Evolutionary conservation across 2,113 vertebrate species (phyloP), one percentile per base, ranked within the genome.

Genomic region (Heterocephalus glaber): DNA sequence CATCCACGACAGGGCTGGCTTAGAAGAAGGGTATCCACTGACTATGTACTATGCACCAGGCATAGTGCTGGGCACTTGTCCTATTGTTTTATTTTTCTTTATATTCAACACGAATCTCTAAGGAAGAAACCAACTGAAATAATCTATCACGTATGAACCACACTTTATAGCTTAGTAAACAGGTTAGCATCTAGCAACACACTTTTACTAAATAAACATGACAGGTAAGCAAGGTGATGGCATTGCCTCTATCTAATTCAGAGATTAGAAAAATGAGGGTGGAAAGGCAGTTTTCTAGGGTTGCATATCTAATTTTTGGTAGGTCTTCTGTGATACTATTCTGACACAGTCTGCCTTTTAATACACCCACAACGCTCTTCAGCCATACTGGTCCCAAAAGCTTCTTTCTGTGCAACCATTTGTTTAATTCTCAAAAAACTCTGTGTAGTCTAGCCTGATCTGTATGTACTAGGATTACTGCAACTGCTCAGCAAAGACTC

Each of bases 71-170:
- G 41, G n/a, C 17, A 44, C 60, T 56, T 38, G 33, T 52, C 12
- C 80, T 38, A 30, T 0, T 24, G 7, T 24, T 22, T 68, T 49
- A 17, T 30, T 86, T 77, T 92, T 61, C 77, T 79, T 65, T 74
- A 68, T 44, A 60, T 35, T 90, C 47, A 58, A 12, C 20, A 54
- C 52, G 33, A 90, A 14, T 85, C 70, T 89, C 49, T 81, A 89
- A 92, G 72, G n/a, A 86, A 77, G 81, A 80, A 93, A 80, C 56
- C 74, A 96, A 82, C 26, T 66, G 2, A 4, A 83, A 91, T 22
- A 54, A 79, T 14, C 35, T 83, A 63, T 38, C 68, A 17, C 3
- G 11, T 35, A 65, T 8, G 38, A 22, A 70, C n/a, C 66, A 93
- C 24, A 58, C 63, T 81, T 93, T 24, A 60, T 33, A 81, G 41